Base-by-base conservation (phyloP, 2,113 vertebrate species). In the Mellivora capensis region DNA sequence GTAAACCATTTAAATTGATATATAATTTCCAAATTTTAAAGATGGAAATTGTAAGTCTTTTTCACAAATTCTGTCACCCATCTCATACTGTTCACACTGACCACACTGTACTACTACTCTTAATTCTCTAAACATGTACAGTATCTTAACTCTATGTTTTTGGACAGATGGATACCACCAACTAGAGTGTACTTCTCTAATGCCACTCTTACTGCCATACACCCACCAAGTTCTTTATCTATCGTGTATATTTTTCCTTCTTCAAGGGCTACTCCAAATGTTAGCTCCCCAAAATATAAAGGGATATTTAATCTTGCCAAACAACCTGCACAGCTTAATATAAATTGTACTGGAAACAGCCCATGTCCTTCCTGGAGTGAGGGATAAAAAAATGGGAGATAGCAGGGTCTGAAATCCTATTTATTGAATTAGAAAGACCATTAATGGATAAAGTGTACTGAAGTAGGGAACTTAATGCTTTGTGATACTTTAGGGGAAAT, bases 351-450 rank as follows among this genome's bases (percentile, higher is more conserved):
- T 98, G 97, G 94, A 98, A 99, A 98, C 98, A 52, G 97, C 99
- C 98, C 98, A 29, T 98, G 98, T 84, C 96, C 98, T 98, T 98
- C 13, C 98, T 98, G 90, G 93, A 98, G 96, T 95, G 93, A 98
- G 97, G 96, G 15, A 11, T 79, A n/a, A 49, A 47, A 2, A 54
- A 34, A 67, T 4, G 1, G 59, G 39, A 74, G 31, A 15, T 29
- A 5, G 7, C 1, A 96, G 97, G 98, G 98, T 99, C 98, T 98
- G 99, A 98, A 99, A 99, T 99, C 98, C 99, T 99, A 99, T 99
- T 99, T 99, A 99, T 99, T 99, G 99, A 99, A 99, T 99, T 99
- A 99, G 98, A 99, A 99, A 99, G 98, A 98, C 99, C 98, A 99
- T 99, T 99, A 99, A 99, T 99, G 99, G 98, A 99, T 99, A 98